These are phyloP conservation scores for Anoura caudifer DNA, from an alignment of 2,113 vertebrate genomes.

Conservation along the genomic window DNA sequence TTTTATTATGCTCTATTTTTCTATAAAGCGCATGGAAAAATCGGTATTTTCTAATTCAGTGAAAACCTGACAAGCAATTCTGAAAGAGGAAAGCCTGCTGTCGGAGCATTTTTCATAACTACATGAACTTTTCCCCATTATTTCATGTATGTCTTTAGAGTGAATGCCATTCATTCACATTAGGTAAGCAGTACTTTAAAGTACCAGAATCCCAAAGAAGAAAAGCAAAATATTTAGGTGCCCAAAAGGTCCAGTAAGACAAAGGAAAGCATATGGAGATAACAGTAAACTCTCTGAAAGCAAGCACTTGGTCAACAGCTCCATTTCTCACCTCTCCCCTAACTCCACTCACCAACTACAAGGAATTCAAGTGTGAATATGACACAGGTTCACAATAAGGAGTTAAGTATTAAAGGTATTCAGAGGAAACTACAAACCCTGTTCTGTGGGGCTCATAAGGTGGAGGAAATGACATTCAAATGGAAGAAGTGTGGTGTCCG, in stretches of 20 bases:
- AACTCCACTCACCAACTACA: background rate
- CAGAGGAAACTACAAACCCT: background rate
- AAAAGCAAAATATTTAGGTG: background rate
- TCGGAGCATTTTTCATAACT: background rate
- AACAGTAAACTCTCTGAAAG: background rate
- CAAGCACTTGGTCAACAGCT: too few species aligned
- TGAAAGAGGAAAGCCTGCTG: background rate
- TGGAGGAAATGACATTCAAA: background rate
- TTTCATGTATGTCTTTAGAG: background rate
- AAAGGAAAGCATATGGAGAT: background rate
- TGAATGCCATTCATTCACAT: background rate
- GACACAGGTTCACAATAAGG: background rate
- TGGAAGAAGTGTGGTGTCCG: background rate
- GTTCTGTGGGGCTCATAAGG: background rate
- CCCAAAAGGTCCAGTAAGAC: background rate
- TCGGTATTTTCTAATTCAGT: background rate
- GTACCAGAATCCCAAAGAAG: background rate
- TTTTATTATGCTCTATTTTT: background rate
- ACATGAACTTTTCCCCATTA: background rate
- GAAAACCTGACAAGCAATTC: conserved; percentile 24
- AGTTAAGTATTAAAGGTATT: background rate
- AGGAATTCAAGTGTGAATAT: background rate
- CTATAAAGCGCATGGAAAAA: background rate
- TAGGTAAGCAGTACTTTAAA: background rate
- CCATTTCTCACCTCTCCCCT: background rate